Evolutionary conservation across 2,888 invertebrate species (phyloP).

Genomic region (Lydus trimaculatus): DNA sequence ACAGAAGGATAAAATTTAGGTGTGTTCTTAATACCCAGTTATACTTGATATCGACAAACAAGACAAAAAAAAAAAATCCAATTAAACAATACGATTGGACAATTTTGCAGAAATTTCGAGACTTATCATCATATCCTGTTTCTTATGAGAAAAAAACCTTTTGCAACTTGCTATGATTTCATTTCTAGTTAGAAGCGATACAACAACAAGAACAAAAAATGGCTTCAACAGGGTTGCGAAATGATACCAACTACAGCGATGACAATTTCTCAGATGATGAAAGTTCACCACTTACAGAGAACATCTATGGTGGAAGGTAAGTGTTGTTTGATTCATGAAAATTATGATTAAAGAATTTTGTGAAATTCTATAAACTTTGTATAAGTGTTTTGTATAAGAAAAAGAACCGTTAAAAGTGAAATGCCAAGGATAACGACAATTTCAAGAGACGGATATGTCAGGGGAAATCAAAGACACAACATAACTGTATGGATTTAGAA

Average conservation of each 20-base stretch:
- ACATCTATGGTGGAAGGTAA: conserved; percentile 92
- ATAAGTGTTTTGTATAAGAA: background rate
- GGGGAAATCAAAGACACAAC: background rate
- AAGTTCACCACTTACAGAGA: conserved; percentile 84
- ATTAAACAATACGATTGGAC: background rate
- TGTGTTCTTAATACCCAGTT: background rate
- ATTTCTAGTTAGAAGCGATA: conserved; percentile 24
- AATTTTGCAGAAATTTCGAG: background rate
- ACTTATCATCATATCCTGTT: background rate
- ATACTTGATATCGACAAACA: background rate
- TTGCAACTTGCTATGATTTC: background rate
- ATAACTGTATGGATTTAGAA: background rate
- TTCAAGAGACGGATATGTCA: conserved; percentile 6
- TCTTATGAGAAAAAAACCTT: background rate
- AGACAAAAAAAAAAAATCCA: background rate
- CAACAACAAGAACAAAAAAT: conserved; percentile 54
- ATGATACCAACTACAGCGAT: conserved; percentile 72
- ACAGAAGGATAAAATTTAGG: background rate
- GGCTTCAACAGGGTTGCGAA: conserved; percentile 73
- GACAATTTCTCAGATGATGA: conserved; percentile 87
- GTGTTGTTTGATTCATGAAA: conserved; percentile 40
- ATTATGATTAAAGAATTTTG: conserved; percentile 24
- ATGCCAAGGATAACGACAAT: conserved; percentile 55
- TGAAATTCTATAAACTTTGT: too few species aligned
- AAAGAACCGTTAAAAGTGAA: conserved; percentile 43